Evolutionary conservation across 2,888 invertebrate species (phyloP).

Genomic region (Scotopteryx bipunctaria): DNA sequence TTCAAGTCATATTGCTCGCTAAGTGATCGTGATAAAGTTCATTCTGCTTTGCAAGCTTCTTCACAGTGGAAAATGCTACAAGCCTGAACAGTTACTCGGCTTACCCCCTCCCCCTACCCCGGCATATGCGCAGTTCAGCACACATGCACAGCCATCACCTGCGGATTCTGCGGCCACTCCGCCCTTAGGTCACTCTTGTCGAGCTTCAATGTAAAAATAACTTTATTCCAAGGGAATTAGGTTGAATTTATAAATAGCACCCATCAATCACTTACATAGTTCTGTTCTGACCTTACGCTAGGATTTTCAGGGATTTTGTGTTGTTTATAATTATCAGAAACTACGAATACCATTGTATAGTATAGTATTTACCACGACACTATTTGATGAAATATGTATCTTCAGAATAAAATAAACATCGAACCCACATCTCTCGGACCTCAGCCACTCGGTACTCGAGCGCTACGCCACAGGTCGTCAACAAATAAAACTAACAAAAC

Average conservation of each 20-base stretch:
- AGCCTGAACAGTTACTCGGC: conserved; percentile 78
- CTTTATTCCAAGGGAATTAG: not conserved
- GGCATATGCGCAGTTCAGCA: conserved; percentile 73
- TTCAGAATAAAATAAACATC: too few relatives aligned
- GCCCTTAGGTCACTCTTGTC: conserved; percentile 4
- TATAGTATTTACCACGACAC: too few relatives aligned
- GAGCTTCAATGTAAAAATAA: not conserved
- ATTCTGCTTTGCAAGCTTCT: not conserved
- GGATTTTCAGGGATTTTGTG: too few relatives aligned
- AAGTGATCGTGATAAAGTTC: not conserved
- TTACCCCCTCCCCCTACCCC: conserved; percentile 50
- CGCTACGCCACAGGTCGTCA: too few relatives aligned
- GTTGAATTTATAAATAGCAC: not conserved
- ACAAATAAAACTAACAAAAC: too few relatives aligned
- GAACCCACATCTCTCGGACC: too few relatives aligned
- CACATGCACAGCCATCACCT: conserved; percentile 59
- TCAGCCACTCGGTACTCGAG: too few relatives aligned
- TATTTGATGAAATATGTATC: too few relatives aligned
- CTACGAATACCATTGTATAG: too few relatives aligned
- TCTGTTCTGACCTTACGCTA: not conserved
- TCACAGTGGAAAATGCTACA: conserved; percentile 41
- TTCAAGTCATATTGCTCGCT: not conserved
- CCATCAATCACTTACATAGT: not conserved
- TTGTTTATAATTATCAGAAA: too few relatives aligned
- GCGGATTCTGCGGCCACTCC: conserved; percentile 53